phyloP scores from a whole-genome alignment of 2,888 invertebrate species.

The Xestia sexstrigata region DNA sequence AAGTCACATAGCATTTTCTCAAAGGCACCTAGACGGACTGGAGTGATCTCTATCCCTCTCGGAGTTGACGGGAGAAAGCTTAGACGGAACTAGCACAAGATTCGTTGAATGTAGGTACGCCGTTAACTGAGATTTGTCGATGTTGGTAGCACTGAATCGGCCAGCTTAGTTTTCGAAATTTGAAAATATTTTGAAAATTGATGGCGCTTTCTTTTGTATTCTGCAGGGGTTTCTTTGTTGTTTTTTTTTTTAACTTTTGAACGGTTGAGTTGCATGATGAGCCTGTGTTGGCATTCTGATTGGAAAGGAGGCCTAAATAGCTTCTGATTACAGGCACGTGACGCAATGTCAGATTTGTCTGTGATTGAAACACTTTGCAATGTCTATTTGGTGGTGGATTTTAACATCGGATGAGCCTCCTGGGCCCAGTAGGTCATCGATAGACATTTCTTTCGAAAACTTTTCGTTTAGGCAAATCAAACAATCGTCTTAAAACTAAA shows the following conservation, averaged over 20 bases:
- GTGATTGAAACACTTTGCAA: background rate
- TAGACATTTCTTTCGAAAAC: background rate
- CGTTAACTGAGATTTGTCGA: constrained; percentile 40
- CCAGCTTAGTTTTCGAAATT: constrained; percentile 17
- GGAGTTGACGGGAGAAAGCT: constrained; percentile 39
- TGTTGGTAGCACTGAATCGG: constrained; percentile 34
- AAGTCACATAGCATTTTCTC: background rate
- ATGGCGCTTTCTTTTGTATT: background rate
- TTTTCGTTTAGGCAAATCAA: background rate
- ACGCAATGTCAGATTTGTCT: background rate
- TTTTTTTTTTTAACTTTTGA: background rate
- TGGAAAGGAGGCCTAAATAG: background rate
- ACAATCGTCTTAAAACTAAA: background rate
- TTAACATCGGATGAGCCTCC: background rate
- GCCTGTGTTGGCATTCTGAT: background rate
- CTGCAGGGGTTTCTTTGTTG: background rate
- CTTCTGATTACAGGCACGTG: background rate
- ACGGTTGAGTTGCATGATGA: background rate
- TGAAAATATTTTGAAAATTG: background rate
- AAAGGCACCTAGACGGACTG: constrained; percentile 1
- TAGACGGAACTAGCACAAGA: constrained; percentile 27
- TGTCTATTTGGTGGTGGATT: background rate
- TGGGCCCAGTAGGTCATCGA: too few relatives aligned
- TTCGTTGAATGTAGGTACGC: background rate
- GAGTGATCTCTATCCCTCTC: constrained; percentile 38